These are phyloP conservation scores for Seriola quinqueradiata DNA, from an alignment of 2,113 vertebrate genomes.

Conservation along the genomic window DNA sequence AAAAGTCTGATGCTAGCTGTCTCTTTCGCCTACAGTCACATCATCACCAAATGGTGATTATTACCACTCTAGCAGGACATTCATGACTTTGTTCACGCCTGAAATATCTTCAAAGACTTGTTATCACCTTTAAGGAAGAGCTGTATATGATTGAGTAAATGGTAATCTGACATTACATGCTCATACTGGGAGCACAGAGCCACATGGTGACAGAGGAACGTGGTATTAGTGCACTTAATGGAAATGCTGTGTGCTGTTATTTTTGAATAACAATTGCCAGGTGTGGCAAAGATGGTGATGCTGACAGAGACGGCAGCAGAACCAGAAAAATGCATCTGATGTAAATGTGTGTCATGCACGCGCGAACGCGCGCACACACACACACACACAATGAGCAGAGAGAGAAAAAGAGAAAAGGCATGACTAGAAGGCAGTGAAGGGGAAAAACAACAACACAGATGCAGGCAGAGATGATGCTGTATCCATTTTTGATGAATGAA, in stretches of 20 bases:
- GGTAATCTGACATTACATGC: conserved; percentile 37
- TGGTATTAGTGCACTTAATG: conserved; percentile 63
- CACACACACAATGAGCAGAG: conserved; percentile 21
- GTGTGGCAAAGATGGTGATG: conserved; percentile 45
- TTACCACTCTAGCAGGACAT: background rate
- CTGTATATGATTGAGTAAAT: background rate
- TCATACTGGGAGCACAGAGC: conserved; percentile 10
- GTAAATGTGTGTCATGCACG: conserved; percentile 30
- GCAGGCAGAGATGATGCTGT: conserved; percentile 63
- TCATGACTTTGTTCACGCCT: background rate
- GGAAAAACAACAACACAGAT: conserved; percentile 81
- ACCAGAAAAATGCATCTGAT: conserved; percentile 76
- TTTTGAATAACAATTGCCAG: conserved; percentile 64
- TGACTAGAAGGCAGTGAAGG: conserved; percentile 66
- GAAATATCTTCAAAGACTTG: conserved; percentile 33
- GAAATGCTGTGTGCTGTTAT: conserved; percentile 69
- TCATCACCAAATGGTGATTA: background rate
- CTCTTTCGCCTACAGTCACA: background rate
- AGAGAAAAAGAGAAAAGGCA: conserved; percentile 38
- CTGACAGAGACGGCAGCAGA: conserved; percentile 44
- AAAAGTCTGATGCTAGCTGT: background rate
- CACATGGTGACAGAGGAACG: conserved; percentile 19
- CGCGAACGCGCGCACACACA: conserved; percentile 1
- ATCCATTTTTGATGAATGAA: conserved; percentile 81
- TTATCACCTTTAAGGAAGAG: conserved; percentile 37